These are phyloP conservation scores for Stichopus horrens DNA, from an alignment of 53 echinoderm and acorn worm genomes.

Conservation along the genomic window DNA sequence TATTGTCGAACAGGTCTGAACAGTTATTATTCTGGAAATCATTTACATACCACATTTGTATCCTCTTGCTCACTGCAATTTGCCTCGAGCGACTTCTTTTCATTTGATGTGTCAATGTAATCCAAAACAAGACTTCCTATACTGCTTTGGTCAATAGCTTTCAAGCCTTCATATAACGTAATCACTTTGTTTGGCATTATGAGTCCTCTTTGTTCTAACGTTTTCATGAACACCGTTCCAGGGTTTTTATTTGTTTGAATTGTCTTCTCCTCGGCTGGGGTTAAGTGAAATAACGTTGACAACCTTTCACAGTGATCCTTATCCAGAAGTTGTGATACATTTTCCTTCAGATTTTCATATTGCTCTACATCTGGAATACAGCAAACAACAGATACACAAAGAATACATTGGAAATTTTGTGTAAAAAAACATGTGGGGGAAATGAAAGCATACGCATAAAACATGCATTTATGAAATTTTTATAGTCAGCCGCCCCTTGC, in stretches of 20 bases:
- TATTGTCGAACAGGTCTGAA: no score
- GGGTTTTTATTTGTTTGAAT: neutral
- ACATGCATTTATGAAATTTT: no score
- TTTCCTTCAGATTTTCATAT: neutral
- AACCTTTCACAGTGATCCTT: neutral
- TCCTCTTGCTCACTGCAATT: no score
- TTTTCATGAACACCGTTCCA: slow-evolving; percentile 22
- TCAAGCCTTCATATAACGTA: neutral
- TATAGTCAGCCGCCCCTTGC: no score
- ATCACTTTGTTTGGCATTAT: slow-evolving; percentile 6
- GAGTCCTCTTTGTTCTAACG: slow-evolving; percentile 7
- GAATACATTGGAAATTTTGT: no score
- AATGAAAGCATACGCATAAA: no score
- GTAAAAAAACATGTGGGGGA: no score
- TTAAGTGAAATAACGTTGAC: neutral
- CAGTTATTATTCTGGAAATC: no score
- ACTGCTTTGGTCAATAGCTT: neutral
- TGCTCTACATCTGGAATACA: neutral
- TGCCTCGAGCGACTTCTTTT: neutral
- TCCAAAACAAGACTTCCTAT: neutral
- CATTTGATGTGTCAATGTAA: neutral
- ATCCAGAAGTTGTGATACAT: neutral
- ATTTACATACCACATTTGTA: no score
- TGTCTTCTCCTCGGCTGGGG: neutral
- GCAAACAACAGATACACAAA: no score